Percentiles rank a stretch among this genome's conserved stretches.
Conservation (phyloP, 1,140 invertebrate species). For the Stegodyphus dumicola region DNA sequence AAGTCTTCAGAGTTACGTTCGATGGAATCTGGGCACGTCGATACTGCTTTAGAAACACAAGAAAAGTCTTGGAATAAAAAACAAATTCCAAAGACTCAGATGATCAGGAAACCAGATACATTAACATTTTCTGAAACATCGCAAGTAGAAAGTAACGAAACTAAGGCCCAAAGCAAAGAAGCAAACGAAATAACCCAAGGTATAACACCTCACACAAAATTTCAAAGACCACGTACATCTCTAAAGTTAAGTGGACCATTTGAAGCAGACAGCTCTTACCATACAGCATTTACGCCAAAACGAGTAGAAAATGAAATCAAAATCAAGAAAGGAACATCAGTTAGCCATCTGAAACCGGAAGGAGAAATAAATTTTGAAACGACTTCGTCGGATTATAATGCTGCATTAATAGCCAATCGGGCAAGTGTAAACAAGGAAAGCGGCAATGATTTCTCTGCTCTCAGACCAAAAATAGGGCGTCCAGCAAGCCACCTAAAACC, state of each 20-base stretch:
- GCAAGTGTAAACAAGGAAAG: slow-evolving; percentile 3
- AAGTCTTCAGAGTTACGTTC: not conserved
- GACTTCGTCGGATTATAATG: slow-evolving; percentile 46
- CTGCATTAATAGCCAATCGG: not conserved
- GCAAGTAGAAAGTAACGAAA: slow-evolving; percentile 66
- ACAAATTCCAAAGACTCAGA: slow-evolving; percentile 50
- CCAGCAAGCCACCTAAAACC: slow-evolving; percentile 18
- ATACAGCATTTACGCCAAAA: slow-evolving; percentile 23
- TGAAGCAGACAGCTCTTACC: slow-evolving; percentile 53
- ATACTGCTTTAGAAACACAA: not conserved
- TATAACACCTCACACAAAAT: not conserved
- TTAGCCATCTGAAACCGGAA: slow-evolving; percentile 43
- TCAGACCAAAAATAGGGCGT: too few species aligned
- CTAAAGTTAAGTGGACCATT: slow-evolving; percentile 30
- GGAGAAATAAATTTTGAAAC: slow-evolving; percentile 46
- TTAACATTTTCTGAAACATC: slow-evolving; percentile 67
- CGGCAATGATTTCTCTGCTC: too few species aligned
- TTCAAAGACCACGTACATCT: slow-evolving; percentile 35
- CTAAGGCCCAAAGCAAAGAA: slow-evolving; percentile 2
- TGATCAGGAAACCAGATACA: slow-evolving; percentile 65
- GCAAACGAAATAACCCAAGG: not conserved
- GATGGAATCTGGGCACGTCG: not conserved
- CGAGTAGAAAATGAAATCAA: not conserved
- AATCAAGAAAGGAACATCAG: slow-evolving; percentile 24
- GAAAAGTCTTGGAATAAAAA: slow-evolving; percentile 6